Base-by-base conservation (phyloP, 2,113 vertebrate species). In the Rhabdomys dilectus region DNA sequence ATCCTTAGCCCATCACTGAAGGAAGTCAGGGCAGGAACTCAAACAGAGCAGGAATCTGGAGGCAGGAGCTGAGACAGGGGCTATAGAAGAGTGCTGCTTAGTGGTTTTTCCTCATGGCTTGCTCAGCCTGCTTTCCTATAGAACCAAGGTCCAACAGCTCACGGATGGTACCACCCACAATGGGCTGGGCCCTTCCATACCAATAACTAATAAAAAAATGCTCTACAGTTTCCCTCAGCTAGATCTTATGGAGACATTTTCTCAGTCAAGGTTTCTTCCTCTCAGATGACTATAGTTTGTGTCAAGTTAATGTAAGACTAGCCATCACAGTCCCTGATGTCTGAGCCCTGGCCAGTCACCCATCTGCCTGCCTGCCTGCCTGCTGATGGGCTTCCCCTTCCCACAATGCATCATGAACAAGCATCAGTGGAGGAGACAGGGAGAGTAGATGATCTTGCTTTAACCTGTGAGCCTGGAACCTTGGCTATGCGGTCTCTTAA, bases 381-480 rank as follows among this genome's bases (percentile, higher is more conserved):
- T n/a, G 22, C 26, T 5, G 6, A 66, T 45, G 7, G n/a, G 7
- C n/a, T 24, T n/a, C 29, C 29, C 53, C n/a, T 24, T n/a, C 29
- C 29, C 53, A 21, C 1, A 16, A 22, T 16, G 11, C 24, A 16
- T 34, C 24, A 24, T 24, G 45, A 58, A 36, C 0, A 1, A 39
- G 13, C 4, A 48, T 9, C 0, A 0, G 9, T 2, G 1, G 16
- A 3, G 29, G 1, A 17, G 13, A 21, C 29, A 15, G 2, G 6
- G 5, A 21, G 11, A 29, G 34, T 3, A 9, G n/a, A 11, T 17
- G 22, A 29, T 90, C 62, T 88, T 12, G 19, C 39, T 75, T 68
- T 89, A 31, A 56, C 42, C 19, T 53, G 34, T 4, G 70, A 48
- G 45, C 4, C 0, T 6, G 31, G 75, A 21, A 39, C 58, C 58